Evolutionary conservation across 2,888 invertebrate species (phyloP), one percentile per base, ranked within the genome.

Genomic region (Tiliacea aurago): DNA sequence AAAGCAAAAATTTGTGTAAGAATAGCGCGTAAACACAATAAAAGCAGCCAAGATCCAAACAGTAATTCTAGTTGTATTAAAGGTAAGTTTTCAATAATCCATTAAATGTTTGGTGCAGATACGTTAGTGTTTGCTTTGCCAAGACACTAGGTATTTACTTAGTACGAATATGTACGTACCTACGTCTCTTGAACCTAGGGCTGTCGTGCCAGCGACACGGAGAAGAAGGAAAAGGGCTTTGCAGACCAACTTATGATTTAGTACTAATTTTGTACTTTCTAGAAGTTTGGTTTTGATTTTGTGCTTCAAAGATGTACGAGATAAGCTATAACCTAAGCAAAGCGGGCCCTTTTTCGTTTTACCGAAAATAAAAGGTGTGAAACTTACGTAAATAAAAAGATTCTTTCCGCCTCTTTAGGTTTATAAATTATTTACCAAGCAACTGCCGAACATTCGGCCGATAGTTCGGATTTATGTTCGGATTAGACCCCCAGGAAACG

Each of bases 1-100:
- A 78, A 75, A 70, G 9, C 0, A 70, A 79, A 43, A n/a, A 69
- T 43, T 23, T 37, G 9, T 62, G n/a, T 67, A 0, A 76, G 37
- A 49, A 55, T 53, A 2, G 18, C 18, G 33, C 0, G 1, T 51
- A 10, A 49, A 62, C 13, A 18, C 13, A 9, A 41, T 43, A 43
- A 47, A 51, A 47, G 11, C 4, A 18, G 41, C 4, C 18, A 67
- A 53, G 6, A 59, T 45, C 10, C 33, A 18, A 28, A n/a, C n/a
- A n/a, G n/a, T n/a, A n/a, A n/a, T n/a, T n/a, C n/a, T n/a, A n/a
- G n/a, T n/a, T 33, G 28, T 18, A 37, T 13, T 61, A 28, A 53
- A 9, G 45, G 13, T 13, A 45, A 45, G n/a, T 37, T 51, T 33
- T 28, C 20, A 62, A 28, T 23, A 41, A 53, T 28, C 41, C 10